Percentiles rank a stretch among this genome's conserved stretches.
Evolutionary conservation across 2,888 invertebrate species (phyloP).

Genomic region (Drosophila mulleri): DNA sequence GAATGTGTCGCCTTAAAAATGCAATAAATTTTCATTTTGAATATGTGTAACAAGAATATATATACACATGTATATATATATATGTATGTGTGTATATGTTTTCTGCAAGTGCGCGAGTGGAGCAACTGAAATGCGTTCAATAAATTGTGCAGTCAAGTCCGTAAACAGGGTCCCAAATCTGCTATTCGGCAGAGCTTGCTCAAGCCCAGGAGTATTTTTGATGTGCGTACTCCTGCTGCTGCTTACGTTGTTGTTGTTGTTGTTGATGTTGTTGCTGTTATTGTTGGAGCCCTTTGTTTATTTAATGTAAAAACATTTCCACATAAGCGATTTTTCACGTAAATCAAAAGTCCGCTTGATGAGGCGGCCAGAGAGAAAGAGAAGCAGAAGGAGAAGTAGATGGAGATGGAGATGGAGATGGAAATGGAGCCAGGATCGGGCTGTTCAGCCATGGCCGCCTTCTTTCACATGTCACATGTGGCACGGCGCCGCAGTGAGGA

Average conservation of each 20-base stretch:
- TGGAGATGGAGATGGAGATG: background rate
- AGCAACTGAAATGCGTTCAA: constrained; percentile 56
- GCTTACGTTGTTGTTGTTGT: background rate
- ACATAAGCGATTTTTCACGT: constrained; percentile 78
- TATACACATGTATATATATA: background rate
- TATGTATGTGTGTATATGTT: background rate
- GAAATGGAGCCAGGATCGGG: constrained; percentile 8
- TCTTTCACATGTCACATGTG: constrained; percentile 33
- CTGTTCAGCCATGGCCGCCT: constrained; percentile 12
- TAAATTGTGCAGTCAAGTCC: constrained; percentile 70
- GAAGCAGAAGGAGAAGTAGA: background rate
- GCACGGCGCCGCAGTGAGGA: constrained; percentile 8
- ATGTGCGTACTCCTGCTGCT: background rate
- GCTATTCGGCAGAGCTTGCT: constrained; percentile 2
- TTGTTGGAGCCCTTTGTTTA: constrained; percentile 20
- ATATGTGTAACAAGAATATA: constrained; percentile 65
- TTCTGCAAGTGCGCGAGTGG: constrained; percentile 50
- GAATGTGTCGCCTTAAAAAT: constrained; percentile 75
- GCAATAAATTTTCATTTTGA: constrained; percentile 78
- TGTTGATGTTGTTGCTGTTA: background rate
- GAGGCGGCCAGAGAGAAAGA: constrained; percentile 16
- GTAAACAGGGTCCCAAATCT: constrained; percentile 30
- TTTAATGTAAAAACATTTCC: constrained; percentile 72
- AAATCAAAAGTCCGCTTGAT: constrained; percentile 71
- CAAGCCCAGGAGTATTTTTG: constrained; percentile 9